A percentile compares a stretch with the other conserved stretches of the same genome.
Evolutionary conservation across 2,113 vertebrate genomes (phyloP).

Genomic region (Heterochromis multidens): DNA sequence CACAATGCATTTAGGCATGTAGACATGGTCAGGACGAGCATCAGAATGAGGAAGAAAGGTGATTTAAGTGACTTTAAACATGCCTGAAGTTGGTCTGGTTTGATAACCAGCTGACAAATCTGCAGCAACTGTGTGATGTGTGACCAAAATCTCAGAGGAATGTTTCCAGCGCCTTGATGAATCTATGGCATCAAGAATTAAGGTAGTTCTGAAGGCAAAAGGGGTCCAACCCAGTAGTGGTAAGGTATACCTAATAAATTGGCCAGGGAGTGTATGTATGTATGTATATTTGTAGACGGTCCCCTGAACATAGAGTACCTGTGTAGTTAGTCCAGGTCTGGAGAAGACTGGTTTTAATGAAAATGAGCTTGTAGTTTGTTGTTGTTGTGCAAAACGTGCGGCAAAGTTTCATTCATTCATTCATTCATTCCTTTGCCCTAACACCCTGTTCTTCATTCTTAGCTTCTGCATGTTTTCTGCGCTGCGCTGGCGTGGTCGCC

Average conservation of each 20-base stretch:
- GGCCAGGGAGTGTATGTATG: neutral
- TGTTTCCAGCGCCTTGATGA: neutral
- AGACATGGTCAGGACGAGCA: neutral
- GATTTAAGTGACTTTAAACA: neutral
- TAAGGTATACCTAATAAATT: neutral
- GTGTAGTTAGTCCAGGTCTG: no score
- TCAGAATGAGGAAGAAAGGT: neutral
- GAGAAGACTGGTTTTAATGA: no score
- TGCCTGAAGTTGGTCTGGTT: no score
- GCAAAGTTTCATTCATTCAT: neutral
- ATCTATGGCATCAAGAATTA: neutral
- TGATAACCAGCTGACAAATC: no score
- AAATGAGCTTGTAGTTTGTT: neutral
- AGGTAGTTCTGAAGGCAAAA: neutral
- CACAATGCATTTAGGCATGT: neutral
- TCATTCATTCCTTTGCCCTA: neutral
- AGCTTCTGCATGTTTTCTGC: neutral
- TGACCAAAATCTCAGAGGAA: neutral
- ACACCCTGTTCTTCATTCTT: neutral
- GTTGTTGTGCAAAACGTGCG: neutral
- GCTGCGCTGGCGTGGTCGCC: neutral
- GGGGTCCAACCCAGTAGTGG: neutral
- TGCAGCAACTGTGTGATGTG: neutral
- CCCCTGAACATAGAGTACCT: no score
- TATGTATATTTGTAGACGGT: no score